phyloP scores from a whole-genome alignment of 2,113 vertebrate genomes.

The Scolopax mira region DNA sequence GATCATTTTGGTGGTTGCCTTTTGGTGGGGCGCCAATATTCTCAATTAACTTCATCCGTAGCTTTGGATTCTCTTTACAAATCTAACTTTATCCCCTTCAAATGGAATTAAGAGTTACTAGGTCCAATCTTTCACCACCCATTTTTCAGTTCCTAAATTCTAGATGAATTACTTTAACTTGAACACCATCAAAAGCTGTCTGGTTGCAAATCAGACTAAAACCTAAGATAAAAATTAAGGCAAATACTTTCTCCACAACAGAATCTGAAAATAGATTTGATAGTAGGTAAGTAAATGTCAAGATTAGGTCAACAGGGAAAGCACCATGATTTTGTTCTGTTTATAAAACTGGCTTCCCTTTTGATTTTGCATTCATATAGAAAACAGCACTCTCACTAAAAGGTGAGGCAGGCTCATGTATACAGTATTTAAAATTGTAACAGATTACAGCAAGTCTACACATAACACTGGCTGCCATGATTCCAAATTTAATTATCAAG shows the following conservation, averaged over 20 bases:
- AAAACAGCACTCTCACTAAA: background rate
- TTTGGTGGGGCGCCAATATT: background rate
- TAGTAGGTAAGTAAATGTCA: background rate
- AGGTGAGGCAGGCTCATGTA: background rate
- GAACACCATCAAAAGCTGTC: background rate
- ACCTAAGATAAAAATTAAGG: background rate
- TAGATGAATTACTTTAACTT: background rate
- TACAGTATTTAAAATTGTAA: background rate
- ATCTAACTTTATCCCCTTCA: background rate
- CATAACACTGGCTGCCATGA: background rate
- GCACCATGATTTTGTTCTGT: constrained; percentile 15
- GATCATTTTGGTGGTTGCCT: accelerated
- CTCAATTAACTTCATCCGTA: background rate
- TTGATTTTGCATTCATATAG: background rate
- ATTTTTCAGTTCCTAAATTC: background rate
- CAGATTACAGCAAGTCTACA: background rate
- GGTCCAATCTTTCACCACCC: background rate
- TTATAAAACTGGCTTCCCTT: constrained; percentile 1
- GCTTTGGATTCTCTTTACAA: background rate
- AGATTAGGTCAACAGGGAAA: background rate
- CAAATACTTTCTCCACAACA: background rate
- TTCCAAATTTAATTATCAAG: background rate
- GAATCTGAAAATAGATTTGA: background rate
- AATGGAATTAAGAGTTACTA: background rate
- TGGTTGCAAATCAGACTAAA: background rate